phyloP scores from a whole-genome alignment of 2,888 invertebrate species.

The Anthophora plumipes region DNA sequence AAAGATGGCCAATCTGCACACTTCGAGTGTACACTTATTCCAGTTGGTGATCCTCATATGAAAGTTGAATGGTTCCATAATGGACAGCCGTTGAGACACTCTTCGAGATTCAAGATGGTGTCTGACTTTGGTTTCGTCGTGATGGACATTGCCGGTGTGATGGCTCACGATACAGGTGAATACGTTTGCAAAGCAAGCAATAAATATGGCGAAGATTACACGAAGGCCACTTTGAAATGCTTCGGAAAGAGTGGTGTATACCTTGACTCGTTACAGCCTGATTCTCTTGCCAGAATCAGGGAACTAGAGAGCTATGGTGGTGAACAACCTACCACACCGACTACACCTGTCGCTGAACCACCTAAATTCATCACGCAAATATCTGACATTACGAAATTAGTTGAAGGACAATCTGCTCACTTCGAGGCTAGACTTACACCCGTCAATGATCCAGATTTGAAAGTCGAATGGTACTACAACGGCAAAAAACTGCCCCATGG shows the following conservation, averaged over 20 bases:
- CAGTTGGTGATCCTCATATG: slow-evolving; percentile 96
- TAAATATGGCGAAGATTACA: slow-evolving; percentile 95
- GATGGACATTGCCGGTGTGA: slow-evolving; percentile 96
- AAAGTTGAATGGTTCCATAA: slow-evolving; percentile 99
- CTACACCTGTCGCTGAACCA: slow-evolving; percentile 90
- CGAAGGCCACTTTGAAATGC: slow-evolving; percentile 93
- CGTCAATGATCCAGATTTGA: slow-evolving; percentile 96
- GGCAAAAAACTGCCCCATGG: slow-evolving; percentile 96
- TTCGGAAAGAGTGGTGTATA: slow-evolving; percentile 94
- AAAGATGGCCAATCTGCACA: slow-evolving; percentile 97
- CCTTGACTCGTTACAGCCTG: slow-evolving; percentile 95
- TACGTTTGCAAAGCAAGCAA: slow-evolving; percentile 96
- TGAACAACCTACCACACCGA: slow-evolving; percentile 88
- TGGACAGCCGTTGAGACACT: slow-evolving; percentile 94
- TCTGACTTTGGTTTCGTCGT: slow-evolving; percentile 98
- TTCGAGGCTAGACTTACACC: slow-evolving; percentile 97
- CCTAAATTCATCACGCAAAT: slow-evolving; percentile 96
- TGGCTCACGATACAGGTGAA: slow-evolving; percentile 96
- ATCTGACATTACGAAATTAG: slow-evolving; percentile 92
- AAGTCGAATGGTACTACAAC: slow-evolving; percentile 98
- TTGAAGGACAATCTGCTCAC: slow-evolving; percentile 98
- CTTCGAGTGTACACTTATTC: slow-evolving; percentile 97
- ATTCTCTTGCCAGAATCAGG: slow-evolving; percentile 94
- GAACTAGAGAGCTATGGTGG: slow-evolving; percentile 91
- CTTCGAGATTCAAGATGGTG: slow-evolving; percentile 95